Evolutionary conservation across 2,797 vertebrate species (phyloP).

Genomic region (Momotus momota): DNA sequence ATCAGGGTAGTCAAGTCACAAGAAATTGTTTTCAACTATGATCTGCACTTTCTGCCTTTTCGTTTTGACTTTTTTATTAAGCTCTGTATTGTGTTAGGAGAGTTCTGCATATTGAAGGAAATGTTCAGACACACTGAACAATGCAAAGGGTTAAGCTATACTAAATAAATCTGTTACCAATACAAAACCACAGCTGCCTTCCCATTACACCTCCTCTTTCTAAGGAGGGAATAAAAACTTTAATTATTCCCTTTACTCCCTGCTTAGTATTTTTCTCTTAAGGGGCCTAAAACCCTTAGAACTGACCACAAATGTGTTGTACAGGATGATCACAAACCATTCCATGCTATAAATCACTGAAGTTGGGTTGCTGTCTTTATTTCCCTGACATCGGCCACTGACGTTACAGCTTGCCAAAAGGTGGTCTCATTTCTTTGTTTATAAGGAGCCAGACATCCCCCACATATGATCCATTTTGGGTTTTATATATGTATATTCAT

Average conservation of each 20-base stretch:
- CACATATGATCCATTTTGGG: background rate
- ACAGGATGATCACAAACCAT: background rate
- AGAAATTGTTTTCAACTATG: background rate
- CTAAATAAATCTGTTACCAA: background rate
- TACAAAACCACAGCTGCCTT: background rate
- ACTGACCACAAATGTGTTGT: background rate
- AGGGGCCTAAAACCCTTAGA: background rate
- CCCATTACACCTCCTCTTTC: background rate
- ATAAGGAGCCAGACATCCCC: background rate
- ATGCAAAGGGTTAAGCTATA: background rate
- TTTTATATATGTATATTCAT: background rate
- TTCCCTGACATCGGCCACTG: background rate
- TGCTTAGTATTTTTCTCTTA: background rate
- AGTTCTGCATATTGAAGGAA: background rate
- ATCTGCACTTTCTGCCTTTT: background rate
- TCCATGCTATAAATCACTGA: background rate
- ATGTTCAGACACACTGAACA: background rate
- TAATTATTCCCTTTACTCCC: background rate
- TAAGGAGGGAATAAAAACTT: background rate
- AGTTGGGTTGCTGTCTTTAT: background rate
- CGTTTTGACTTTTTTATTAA: background rate
- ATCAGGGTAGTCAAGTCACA: background rate
- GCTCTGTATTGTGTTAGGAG: background rate
- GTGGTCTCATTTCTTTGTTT: background rate
- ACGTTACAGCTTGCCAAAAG: background rate